phyloP scores from a whole-genome alignment of 2,113 vertebrate species.

The Marcusenius ussheri region DNA sequence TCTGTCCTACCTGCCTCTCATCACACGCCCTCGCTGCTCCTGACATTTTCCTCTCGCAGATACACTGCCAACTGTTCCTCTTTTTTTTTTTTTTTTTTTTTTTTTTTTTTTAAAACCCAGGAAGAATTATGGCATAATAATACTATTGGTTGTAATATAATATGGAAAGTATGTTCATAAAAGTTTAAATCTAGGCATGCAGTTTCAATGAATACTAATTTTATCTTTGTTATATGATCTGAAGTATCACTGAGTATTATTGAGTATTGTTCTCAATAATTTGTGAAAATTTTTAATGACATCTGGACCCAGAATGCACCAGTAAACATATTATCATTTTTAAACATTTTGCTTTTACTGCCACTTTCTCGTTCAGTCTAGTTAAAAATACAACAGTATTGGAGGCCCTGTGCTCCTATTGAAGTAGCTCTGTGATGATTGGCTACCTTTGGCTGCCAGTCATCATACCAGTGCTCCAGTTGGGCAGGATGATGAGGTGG shows the following conservation, averaged over 20 bases:
- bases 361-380: background rate
- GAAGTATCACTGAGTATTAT: too few species aligned
- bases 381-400: background rate
- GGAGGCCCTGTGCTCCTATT: background rate
- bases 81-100: background rate
- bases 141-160: background rate
- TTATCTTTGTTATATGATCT: background rate
- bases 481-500: background rate
- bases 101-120: background rate
- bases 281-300: background rate
- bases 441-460: background rate
- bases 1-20: background rate
- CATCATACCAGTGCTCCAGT: background rate
- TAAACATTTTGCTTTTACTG: background rate
- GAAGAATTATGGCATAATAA: background rate
- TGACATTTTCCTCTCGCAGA: background rate
- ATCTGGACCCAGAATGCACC: background rate
- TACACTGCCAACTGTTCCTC: background rate
- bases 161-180: background rate
- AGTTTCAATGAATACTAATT: background rate
- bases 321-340: background rate
- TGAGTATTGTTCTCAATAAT: too few species aligned
- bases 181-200: background rate
- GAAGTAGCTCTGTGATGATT: constrained; percentile 9
- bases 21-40: background rate